Evolutionary conservation across 1,140 invertebrate species (phyloP).

Genomic region (Augochlora pura): DNA sequence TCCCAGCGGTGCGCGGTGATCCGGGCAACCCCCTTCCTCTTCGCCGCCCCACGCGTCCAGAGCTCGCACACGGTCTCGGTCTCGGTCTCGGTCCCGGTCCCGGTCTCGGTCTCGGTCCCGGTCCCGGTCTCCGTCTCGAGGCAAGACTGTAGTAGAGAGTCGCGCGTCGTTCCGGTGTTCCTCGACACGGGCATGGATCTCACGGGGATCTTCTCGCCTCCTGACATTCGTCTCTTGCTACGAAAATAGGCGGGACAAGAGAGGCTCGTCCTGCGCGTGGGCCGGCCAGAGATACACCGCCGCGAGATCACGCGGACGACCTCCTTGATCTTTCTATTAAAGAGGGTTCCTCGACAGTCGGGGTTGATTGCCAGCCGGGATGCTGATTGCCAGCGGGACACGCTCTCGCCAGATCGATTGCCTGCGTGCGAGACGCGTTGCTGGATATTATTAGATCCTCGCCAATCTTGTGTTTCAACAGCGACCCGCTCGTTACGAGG

Average conservation of each 20-base stretch:
- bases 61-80: too few species aligned
- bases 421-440: too few species aligned
- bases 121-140: too few species aligned
- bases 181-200: conserved; percentile 57
- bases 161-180: conserved; percentile 51
- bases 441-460: too few species aligned
- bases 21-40: background rate
- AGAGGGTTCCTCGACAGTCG: background rate
- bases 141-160: too few species aligned
- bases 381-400: too few species aligned
- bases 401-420: too few species aligned
- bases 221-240: conserved; percentile 54
- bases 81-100: too few species aligned
- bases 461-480: too few species aligned
- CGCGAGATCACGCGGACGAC: conserved; percentile 36
- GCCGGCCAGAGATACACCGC: conserved; percentile 27
- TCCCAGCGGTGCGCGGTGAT: conserved; percentile 26
- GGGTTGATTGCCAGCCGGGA: too few species aligned
- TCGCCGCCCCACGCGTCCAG: conserved; percentile 3
- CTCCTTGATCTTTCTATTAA: conserved; percentile 51
- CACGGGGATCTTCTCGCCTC: conserved; percentile 56
- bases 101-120: too few species aligned
- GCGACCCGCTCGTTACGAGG: too few species aligned
- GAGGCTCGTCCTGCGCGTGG: conserved; percentile 24
- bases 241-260: conserved; percentile 51